Evolutionary conservation across 2,888 invertebrate genomes (phyloP), one percentile per base, ranked within the genome.

Genomic region (Thecocarcelia acutangulata): DNA sequence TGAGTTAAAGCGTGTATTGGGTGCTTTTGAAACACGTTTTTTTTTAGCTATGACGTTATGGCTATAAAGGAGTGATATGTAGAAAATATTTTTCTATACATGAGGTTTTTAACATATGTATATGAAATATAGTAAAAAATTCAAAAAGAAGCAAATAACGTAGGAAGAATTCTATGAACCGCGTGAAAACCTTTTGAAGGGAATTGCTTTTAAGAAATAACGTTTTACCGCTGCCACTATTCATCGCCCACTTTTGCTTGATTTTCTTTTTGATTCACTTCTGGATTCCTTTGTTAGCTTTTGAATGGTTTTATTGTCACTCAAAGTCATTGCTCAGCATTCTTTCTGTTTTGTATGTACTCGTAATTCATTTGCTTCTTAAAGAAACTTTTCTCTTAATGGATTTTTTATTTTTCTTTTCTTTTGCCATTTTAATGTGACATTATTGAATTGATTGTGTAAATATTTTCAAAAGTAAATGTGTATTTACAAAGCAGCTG

Each of bases 271-370:
- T 37, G 11, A 19, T 21, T 52, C 24, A 24, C 48, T 48, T 52
- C 46, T 54, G 46, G 44, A 15, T 56, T 42, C 70, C 69, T 68
- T 58, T 63, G 72, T 73, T 56, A 13, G 44, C 66, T 63, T 73
- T 50, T 56, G 61, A 69, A 68, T 77, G 66, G 68, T 63, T 81
- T 81, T 63, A 68, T 76, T 81, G 77, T 81, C 77, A 73, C 44
- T 73, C 73, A 77, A 77, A 73, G 77, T 68, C 61, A 76, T 76
- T 80, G 72, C 66, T 76, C 76, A 81, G 77, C 72, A 73, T 44
- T 40, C 68, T 66, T 68, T 69, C 11, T 46, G 5, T 48, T 21
- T 40, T 74, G 1, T 21, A 58, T 58, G 17, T 13, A 58, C 8
- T n/a, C n/a, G 13, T 15, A 1, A 24, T 66, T 21, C 42, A 11